Percentiles rank a stretch among this genome's conserved stretches.
phyloP scores from a whole-genome alignment of 2,888 invertebrate species.

The Melinaea marsaeus region DNA sequence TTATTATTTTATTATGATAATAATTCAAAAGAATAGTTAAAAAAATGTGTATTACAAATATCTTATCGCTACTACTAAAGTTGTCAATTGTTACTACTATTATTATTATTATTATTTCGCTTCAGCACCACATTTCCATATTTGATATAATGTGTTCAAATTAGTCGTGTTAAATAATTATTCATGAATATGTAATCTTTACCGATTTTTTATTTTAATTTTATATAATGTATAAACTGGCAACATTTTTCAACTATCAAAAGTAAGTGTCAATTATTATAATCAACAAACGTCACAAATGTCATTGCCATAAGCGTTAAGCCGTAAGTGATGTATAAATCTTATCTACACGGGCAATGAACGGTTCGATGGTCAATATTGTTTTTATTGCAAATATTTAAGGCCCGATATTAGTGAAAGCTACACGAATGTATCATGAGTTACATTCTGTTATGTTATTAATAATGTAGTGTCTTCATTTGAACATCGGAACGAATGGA shows the following conservation, averaged over 20 bases:
- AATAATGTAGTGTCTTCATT: slow-evolving; percentile 21
- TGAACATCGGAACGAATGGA: slow-evolving; percentile 52
- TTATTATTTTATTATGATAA: too few species aligned
- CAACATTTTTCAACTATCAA: slow-evolving; percentile 10
- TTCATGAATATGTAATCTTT: too few species aligned
- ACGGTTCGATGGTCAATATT: slow-evolving; percentile 25
- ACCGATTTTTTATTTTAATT: too few species aligned
- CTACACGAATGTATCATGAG: slow-evolving; percentile 11
- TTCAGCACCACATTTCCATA: too few species aligned
- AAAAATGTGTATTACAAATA: too few species aligned
- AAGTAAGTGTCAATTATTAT: slow-evolving; percentile 8
- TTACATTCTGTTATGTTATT: slow-evolving; percentile 12
- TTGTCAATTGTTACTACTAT: too few species aligned
- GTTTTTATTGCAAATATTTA: slow-evolving; percentile 29
- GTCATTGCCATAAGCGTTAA: slow-evolving; percentile 1
- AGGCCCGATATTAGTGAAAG: slow-evolving; percentile 29
- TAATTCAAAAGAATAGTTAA: too few species aligned
- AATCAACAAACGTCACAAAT: slow-evolving; percentile 13
- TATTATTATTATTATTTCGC: too few species aligned
- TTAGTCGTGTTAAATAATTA: too few species aligned
- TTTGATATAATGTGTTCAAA: too few species aligned
- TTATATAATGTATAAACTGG: not conserved
- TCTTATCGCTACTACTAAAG: too few species aligned
- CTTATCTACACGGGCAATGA: slow-evolving; percentile 16
- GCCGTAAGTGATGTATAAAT: slow-evolving; percentile 2